phyloP scores from a whole-genome alignment of 2,113 vertebrate species.

The Triplophysa rosa region DNA sequence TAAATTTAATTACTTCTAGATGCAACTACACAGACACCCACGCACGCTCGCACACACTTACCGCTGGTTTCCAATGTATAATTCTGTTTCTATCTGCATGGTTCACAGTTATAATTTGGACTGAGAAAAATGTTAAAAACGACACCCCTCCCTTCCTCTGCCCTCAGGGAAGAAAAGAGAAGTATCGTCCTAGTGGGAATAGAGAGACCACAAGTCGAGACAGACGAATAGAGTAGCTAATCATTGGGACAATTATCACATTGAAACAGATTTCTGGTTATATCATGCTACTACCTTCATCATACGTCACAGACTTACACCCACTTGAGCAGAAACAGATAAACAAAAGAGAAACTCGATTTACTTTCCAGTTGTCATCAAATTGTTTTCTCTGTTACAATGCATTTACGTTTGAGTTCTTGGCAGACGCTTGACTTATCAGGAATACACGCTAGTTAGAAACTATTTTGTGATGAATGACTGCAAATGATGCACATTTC shows the following conservation, averaged over 20 bases:
- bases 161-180: slow-evolving; percentile 23
- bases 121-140: slow-evolving; percentile 42
- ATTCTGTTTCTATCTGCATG: slow-evolving; percentile 37
- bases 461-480: slow-evolving; percentile 23
- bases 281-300: not conserved
- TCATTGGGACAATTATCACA: slow-evolving; percentile 35
- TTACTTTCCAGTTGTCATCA: slow-evolving; percentile 5
- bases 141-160: slow-evolving; percentile 27
- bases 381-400: not conserved
- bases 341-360: slow-evolving; percentile 1
- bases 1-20: slow-evolving; percentile 39
- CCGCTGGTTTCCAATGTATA: slow-evolving; percentile 27
- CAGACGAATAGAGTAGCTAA: slow-evolving; percentile 34
- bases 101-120: slow-evolving; percentile 42
- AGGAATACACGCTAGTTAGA: not conserved
- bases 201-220: not conserved
- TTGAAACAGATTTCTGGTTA: slow-evolving; percentile 35
- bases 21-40: slow-evolving; percentile 35
- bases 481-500: not conserved
- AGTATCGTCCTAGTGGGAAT: slow-evolving; percentile 17
- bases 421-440: not conserved
- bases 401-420: slow-evolving; percentile 9
- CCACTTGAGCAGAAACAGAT: not conserved
- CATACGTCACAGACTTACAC: slow-evolving; percentile 9
- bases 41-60: slow-evolving; percentile 4